phyloP scores from a whole-genome alignment of 1,140 invertebrate genomes.

The Drosophila parvula region DNA sequence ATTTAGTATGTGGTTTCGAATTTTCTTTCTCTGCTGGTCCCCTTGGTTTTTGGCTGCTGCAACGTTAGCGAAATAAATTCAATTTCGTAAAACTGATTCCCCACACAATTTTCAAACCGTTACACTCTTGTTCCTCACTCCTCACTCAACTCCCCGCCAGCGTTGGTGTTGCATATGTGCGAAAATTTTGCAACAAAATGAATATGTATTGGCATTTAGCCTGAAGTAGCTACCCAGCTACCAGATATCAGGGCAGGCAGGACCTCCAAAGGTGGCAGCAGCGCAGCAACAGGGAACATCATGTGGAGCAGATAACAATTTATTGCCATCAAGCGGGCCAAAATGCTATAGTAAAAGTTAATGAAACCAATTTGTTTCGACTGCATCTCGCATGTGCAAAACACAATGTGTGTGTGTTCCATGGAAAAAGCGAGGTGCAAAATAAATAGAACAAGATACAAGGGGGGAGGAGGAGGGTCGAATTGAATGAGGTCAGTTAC shows the following conservation, averaged over 20 bases:
- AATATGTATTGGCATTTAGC: slow-evolving; percentile 81
- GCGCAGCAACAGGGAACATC: slow-evolving; percentile 39
- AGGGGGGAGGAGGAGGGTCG: background rate
- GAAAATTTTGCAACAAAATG: slow-evolving; percentile 77
- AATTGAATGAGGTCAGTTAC: slow-evolving; percentile 33
- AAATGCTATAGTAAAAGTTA: slow-evolving; percentile 82
- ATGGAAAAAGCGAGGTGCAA: slow-evolving; percentile 21
- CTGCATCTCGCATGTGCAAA: slow-evolving; percentile 38
- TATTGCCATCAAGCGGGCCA: slow-evolving; percentile 73
- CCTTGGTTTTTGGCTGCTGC: slow-evolving; percentile 46
- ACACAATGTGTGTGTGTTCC: slow-evolving; percentile 21
- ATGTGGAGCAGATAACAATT: slow-evolving; percentile 73
- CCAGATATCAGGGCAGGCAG: slow-evolving; percentile 23
- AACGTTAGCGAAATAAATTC: slow-evolving; percentile 78
- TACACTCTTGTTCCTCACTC: slow-evolving; percentile 5
- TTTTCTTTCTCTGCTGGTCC: slow-evolving; percentile 47
- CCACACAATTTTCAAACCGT: slow-evolving; percentile 72
- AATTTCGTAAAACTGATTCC: slow-evolving; percentile 81
- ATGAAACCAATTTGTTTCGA: slow-evolving; percentile 80
- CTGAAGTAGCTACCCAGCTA: slow-evolving; percentile 68
- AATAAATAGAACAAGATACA: slow-evolving; percentile 12
- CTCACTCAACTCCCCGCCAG: slow-evolving; percentile 25
- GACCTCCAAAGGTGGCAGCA: slow-evolving; percentile 40
- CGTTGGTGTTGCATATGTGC: slow-evolving; percentile 73
- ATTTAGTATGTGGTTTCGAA: background rate